These are phyloP conservation scores for Oreonectes daqikongensis DNA, from an alignment of 2,797 vertebrate species.

Conservation along the genomic window DNA sequence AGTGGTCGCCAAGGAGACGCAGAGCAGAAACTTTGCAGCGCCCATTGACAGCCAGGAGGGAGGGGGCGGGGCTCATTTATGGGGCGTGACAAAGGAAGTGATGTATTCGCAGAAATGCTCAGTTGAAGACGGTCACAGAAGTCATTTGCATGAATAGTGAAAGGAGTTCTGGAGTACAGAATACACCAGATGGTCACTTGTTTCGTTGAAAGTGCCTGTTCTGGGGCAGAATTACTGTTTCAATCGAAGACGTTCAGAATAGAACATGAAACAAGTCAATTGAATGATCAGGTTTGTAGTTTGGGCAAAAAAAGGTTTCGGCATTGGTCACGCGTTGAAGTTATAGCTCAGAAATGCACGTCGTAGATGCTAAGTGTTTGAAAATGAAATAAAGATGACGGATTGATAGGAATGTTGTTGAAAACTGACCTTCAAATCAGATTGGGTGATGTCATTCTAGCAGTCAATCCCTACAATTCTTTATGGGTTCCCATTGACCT, in stretches of 20 bases:
- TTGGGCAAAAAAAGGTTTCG: not conserved
- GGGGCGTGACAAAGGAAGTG: slow-evolving; percentile 23
- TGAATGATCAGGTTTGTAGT: not conserved
- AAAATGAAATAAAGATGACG: not conserved
- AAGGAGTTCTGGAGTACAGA: slow-evolving; percentile 30
- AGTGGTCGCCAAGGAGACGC: slow-evolving; percentile 58
- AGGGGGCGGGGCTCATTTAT: not conserved
- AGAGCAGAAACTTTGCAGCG: slow-evolving; percentile 53
- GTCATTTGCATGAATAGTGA: slow-evolving; percentile 41
- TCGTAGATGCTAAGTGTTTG: not conserved
- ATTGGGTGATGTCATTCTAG: not conserved
- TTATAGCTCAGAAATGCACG: not conserved
- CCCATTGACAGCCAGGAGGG: slow-evolving; percentile 32
- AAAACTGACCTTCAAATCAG: not conserved
- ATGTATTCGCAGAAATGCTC: slow-evolving; percentile 16
- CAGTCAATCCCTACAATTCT: not conserved
- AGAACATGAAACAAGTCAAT: slow-evolving; percentile 12
- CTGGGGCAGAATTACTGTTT: slow-evolving; percentile 26
- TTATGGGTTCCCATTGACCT: not conserved
- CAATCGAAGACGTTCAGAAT: not conserved
- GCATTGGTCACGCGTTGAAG: not conserved
- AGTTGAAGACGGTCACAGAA: slow-evolving; percentile 20
- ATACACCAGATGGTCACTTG: slow-evolving; percentile 50
- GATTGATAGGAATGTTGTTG: not conserved
- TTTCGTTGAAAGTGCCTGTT: slow-evolving; percentile 38